These are phyloP conservation scores for Gryllus longicercus DNA, from an alignment of 2,888 invertebrate genomes.

Conservation along the genomic window DNA sequence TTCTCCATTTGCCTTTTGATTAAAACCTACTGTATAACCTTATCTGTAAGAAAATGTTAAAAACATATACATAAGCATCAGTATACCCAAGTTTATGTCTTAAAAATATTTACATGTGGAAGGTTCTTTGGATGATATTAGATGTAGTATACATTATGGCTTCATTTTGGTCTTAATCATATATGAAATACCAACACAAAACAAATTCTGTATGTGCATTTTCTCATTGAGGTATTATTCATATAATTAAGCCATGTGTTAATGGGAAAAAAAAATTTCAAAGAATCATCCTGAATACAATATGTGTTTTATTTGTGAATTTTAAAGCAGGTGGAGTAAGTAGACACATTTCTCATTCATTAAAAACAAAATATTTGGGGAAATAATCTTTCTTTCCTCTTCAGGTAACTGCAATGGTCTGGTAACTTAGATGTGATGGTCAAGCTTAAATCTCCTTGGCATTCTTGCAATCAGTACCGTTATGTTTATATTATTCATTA, in stretches of 20 bases:
- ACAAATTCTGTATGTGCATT: conserved; percentile 4
- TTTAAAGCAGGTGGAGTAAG: conserved; percentile 9
- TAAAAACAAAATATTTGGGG: background rate
- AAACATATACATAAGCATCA: conserved; percentile 19
- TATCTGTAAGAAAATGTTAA: conserved; percentile 32
- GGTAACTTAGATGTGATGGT: conserved; percentile 17
- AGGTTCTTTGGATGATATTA: conserved; percentile 11
- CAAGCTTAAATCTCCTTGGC: background rate
- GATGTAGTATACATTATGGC: conserved; percentile 17
- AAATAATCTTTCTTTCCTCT: conserved; percentile 10
- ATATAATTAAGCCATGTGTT: conserved; percentile 1
- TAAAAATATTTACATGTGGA: conserved; percentile 7
- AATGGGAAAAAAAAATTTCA: background rate
- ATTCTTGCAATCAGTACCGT: background rate
- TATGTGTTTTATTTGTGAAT: conserved; percentile 17
- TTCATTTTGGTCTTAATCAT: conserved; percentile 2
- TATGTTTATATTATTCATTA: background rate
- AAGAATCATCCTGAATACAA: background rate
- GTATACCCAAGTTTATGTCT: conserved; percentile 8
- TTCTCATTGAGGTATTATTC: background rate
- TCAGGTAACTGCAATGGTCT: conserved; percentile 11
- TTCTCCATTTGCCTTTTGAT: conserved; percentile 35
- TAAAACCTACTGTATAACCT: conserved; percentile 32
- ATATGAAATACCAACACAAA: background rate
- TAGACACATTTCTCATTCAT: conserved; percentile 17